Conservation (phyloP, 2,888 invertebrate genomes). For the Trichogramma dendrolimi region DNA sequence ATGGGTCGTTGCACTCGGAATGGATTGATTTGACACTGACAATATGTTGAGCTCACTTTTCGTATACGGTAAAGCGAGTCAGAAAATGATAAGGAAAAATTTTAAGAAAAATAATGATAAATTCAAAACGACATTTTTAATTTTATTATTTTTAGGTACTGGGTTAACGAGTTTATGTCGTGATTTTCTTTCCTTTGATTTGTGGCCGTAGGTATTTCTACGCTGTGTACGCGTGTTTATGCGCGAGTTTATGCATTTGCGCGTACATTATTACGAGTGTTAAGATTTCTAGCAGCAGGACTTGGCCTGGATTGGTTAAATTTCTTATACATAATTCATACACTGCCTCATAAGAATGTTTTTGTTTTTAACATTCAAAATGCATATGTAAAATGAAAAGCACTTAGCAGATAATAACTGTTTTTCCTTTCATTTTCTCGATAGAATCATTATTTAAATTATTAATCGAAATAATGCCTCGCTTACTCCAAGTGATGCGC, state of each 20-base stretch:
- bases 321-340: not conserved
- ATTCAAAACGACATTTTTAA: slow-evolving; percentile 9
- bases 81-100: not conserved
- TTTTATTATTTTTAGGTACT: slow-evolving; percentile 23
- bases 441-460: no score
- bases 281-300: slow-evolving; percentile 22
- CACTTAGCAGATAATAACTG: no score
- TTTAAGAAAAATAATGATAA: slow-evolving; percentile 7
- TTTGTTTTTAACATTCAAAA: not conserved
- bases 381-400: not conserved
- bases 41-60: slow-evolving; percentile 10
- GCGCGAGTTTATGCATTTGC: slow-evolving; percentile 1
- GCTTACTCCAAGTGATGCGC: no score
- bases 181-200: slow-evolving; percentile 7
- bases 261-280: slow-evolving; percentile 10
- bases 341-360: not conserved
- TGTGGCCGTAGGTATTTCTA: not conserved
- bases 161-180: slow-evolving; percentile 25
- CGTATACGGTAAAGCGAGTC: no score
- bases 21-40: slow-evolving; percentile 21
- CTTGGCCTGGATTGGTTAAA: slow-evolving; percentile 3
- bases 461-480: no score
- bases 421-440: no score
- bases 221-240: slow-evolving; percentile 12
- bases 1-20: slow-evolving; percentile 13